phyloP scores from a whole-genome alignment of 2,113 vertebrate species.

The Gracilinanus agilis region DNA sequence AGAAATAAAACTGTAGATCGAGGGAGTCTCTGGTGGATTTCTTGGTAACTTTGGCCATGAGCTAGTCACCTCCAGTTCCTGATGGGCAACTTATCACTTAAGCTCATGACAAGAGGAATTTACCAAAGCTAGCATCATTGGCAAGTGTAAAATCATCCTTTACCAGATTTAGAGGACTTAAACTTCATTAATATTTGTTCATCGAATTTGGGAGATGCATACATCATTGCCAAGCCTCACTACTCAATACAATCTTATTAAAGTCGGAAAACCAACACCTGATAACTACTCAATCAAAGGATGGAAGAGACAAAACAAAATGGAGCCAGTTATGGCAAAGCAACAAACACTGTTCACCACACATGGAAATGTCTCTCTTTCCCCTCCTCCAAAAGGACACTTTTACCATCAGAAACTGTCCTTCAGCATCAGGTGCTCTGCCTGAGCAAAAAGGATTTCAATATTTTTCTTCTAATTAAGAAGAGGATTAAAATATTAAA shows the following conservation, averaged over 20 bases:
- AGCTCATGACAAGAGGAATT: background rate
- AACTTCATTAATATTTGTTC: background rate
- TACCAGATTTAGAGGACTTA: background rate
- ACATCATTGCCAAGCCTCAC: background rate
- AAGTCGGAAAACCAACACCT: background rate
- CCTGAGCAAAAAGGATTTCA: slow-evolving; percentile 31
- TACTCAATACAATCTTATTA: background rate
- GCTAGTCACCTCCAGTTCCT: background rate
- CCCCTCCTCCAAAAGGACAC: background rate
- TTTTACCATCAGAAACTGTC: background rate
- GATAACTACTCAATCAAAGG: background rate
- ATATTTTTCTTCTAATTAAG: slow-evolving; percentile 58
- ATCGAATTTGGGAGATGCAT: background rate
- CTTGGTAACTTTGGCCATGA: background rate
- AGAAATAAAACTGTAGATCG: background rate
- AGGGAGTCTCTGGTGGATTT: background rate
- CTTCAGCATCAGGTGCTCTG: background rate
- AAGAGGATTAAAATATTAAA: slow-evolving; percentile 74
- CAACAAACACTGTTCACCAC: background rate
- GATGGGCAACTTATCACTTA: background rate
- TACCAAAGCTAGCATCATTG: background rate
- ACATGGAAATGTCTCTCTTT: background rate
- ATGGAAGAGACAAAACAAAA: background rate
- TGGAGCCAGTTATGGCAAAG: background rate
- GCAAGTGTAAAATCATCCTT: background rate